Evolutionary conservation across 2,797 vertebrate genomes (phyloP), one percentile per base, ranked within the genome.

Genomic region (Melanogrammus aeglefinus): DNA sequence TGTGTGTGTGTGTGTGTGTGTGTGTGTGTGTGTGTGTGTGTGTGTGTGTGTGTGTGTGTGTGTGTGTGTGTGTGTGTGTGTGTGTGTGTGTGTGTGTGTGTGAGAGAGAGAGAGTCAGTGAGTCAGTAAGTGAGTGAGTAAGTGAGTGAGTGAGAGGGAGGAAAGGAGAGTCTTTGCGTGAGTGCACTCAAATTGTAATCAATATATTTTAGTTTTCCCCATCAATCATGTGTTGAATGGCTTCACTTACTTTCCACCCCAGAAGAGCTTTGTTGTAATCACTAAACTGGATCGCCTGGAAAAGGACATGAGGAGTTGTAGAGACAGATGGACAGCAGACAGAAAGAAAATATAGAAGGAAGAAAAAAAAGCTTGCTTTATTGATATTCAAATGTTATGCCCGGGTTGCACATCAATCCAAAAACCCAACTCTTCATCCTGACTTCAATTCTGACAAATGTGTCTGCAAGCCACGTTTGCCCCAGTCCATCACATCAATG

Each of bases 181-280:
- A 6, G n/a, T 63, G n/a, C 21, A 63, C n/a, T 27, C 63, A 69
- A 69, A 69, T 10, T 63, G 57, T 18, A 21, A 63, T 69, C 63
- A 69, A 27, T 69, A 69, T 69, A 24, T 12, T 69, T 69, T 12
- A 8, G 21, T 63, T 1, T 63, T n/a, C 2, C 10, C 63, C 3
- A 10, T 66, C 63, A 27, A 24, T 69, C 9, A 27, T 69, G 63
- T 69, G 63, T 69, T 12, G 31, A 7, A 73, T 39, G 16, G 35
- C 33, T 63, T 71, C 72, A 96, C 96, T 97, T 95, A 99, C 98
- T 97, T 99, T 95, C 98, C 98, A 83, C 98, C 98, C 97, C 98
- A 99, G 93, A 97, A 99, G 73, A 99, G 95, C 90, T 99, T 99
- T 7, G 98, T 99, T 73, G 98, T 99, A 77, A 99, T 98, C 89